Evolutionary conservation across 2,797 vertebrate genomes (phyloP).

Genomic region (Psittacula echo): DNA sequence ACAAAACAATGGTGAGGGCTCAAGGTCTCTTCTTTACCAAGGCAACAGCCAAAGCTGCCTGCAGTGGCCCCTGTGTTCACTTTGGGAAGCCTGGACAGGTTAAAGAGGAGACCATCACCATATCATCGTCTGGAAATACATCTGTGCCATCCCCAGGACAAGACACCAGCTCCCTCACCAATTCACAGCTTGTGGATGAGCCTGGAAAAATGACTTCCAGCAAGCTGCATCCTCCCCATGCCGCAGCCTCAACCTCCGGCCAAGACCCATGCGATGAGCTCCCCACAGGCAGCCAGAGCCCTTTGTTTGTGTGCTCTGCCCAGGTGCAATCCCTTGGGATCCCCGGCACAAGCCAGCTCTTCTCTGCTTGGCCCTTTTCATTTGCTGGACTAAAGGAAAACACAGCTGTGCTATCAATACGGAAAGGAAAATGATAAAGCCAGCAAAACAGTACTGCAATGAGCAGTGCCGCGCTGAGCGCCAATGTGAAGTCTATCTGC

Average conservation of each 20-base stretch:
- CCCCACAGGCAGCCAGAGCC: fast-evolving
- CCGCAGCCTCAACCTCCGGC: fast-evolving
- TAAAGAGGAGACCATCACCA: neutral
- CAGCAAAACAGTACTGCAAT: fast-evolving
- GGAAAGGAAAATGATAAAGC: neutral
- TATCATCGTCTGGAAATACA: fast-evolving
- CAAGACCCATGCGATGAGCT: fast-evolving
- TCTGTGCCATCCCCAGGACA: neutral
- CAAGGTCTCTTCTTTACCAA: neutral
- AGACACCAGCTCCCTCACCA: neutral
- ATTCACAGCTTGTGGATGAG: neutral
- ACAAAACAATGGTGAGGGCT: neutral
- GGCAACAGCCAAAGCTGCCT: neutral
- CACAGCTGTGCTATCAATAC: neutral
- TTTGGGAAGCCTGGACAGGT: fast-evolving
- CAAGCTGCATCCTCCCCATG: neutral
- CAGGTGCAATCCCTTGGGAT: neutral
- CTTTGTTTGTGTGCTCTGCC: neutral
- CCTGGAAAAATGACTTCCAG: neutral
- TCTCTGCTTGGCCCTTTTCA: neutral
- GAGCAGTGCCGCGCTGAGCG: fast-evolving
- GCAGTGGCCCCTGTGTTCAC: neutral
- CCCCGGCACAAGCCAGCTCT: neutral
- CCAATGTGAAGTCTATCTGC: neutral
- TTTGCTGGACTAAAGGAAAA: neutral